Conservation (phyloP, 2,797 vertebrate species). For the Geotrypetes seraphini region DNA sequence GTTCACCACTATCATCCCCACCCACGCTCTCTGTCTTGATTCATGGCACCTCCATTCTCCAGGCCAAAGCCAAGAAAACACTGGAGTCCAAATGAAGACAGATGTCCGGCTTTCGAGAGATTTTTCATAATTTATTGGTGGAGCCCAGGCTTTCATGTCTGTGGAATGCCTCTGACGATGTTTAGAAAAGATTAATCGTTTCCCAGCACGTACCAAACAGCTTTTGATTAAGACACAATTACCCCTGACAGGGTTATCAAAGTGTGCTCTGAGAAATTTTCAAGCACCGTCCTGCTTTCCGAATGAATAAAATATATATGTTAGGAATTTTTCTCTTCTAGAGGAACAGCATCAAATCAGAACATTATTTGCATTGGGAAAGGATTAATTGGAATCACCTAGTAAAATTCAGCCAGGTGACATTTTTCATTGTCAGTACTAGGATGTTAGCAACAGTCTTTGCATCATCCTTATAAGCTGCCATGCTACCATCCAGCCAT, state of each 20-base stretch:
- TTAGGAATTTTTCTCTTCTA: no score
- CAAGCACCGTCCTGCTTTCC: no score
- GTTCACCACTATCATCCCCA: no score
- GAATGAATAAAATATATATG: no score
- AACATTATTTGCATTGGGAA: no score
- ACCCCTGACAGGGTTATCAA: constrained; percentile 36
- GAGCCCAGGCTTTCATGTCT: neutral
- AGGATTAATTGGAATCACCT: no score
- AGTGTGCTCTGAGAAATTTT: constrained; percentile 7
- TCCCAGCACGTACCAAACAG: accelerated
- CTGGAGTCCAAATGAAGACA: constrained; percentile 40
- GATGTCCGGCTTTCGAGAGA: constrained; percentile 13
- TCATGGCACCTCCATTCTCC: neutral
- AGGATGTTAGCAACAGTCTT: no score
- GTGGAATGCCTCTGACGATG: constrained; percentile 8
- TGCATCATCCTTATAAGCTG: no score
- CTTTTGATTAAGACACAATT: constrained; percentile 21
- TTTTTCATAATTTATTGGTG: constrained; percentile 24
- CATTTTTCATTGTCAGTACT: no score
- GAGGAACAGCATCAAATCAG: no score
- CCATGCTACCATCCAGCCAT: no score
- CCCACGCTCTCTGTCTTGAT: accelerated
- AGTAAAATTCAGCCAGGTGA: no score
- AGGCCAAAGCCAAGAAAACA: constrained; percentile 9
- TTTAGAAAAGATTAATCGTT: constrained; percentile 20